Conservation (phyloP, 2,888 invertebrate species). For the Lordiphosa andalusiaca region DNA sequence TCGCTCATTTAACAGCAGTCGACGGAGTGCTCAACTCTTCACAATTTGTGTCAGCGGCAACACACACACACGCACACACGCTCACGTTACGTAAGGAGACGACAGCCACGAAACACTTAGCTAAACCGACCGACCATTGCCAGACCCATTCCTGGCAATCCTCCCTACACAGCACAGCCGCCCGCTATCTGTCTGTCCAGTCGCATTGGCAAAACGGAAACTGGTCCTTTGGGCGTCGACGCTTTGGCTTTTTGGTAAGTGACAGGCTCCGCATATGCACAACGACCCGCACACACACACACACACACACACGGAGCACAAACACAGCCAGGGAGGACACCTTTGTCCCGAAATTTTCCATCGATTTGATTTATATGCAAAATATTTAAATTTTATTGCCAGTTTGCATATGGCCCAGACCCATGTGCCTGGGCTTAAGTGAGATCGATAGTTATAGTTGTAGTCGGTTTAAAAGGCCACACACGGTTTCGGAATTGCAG, state of each 20-base stretch:
- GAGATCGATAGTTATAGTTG: slow-evolving; percentile 63
- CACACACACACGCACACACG: slow-evolving; percentile 5
- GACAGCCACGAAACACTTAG: slow-evolving; percentile 35
- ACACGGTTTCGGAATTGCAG: slow-evolving; percentile 13
- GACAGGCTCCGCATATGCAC: slow-evolving; percentile 25
- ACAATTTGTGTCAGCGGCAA: slow-evolving; percentile 36
- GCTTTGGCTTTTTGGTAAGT: slow-evolving; percentile 42
- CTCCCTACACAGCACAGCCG: background rate
- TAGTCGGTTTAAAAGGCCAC: slow-evolving; percentile 30
- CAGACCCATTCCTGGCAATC: slow-evolving; percentile 4
- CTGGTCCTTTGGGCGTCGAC: slow-evolving; percentile 54
- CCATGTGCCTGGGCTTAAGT: slow-evolving; percentile 47
- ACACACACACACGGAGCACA: slow-evolving; percentile 7
- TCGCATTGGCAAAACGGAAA: slow-evolving; percentile 48
- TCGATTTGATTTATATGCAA: slow-evolving; percentile 71
- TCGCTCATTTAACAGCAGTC: slow-evolving; percentile 21
- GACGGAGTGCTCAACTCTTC: slow-evolving; percentile 31
- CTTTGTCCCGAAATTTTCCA: slow-evolving; percentile 60
- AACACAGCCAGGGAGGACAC: slow-evolving; percentile 3
- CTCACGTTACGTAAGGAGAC: slow-evolving; percentile 20
- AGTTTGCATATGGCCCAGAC: slow-evolving; percentile 59
- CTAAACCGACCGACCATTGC: slow-evolving; percentile 15
- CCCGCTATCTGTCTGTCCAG: slow-evolving; percentile 17
- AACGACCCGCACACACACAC: slow-evolving; percentile 9
- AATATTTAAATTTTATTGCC: slow-evolving; percentile 73